phyloP scores from a whole-genome alignment of 2,888 invertebrate genomes.

The Pandemis corylana region DNA sequence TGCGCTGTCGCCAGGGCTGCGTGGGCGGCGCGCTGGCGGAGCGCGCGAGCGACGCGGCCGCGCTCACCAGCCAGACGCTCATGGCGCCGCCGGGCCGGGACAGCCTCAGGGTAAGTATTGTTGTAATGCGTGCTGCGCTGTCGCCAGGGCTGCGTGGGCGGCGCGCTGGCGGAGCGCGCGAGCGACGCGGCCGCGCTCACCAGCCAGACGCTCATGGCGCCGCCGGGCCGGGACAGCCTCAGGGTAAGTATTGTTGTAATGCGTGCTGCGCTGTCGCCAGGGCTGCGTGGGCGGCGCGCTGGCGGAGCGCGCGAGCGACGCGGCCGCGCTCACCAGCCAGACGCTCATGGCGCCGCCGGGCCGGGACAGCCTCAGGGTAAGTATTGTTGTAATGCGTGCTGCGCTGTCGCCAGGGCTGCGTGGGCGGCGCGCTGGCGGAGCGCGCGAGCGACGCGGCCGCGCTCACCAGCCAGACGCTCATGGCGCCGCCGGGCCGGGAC shows the following conservation, averaged over 20 bases:
- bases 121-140: neutral
- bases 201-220: constrained; percentile 86
- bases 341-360: constrained; percentile 86
- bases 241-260: no score
- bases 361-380: constrained; percentile 76
- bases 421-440: constrained; percentile 72
- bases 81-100: constrained; percentile 85
- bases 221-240: constrained; percentile 84
- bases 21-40: constrained; percentile 74
- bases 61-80: constrained; percentile 86
- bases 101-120: constrained; percentile 56
- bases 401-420: constrained; percentile 63
- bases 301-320: constrained; percentile 72
- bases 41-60: constrained; percentile 70
- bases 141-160: constrained; percentile 71
- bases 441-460: constrained; percentile 71
- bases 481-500: constrained; percentile 85
- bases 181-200: constrained; percentile 80
- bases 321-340: constrained; percentile 85
- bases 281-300: constrained; percentile 72
- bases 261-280: constrained; percentile 49
- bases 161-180: constrained; percentile 69
- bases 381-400: neutral
- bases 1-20: constrained; percentile 60
- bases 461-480: constrained; percentile 87